Evolutionary conservation across 2,113 vertebrate species (phyloP).

Genomic region (Ivindomyrus marchei): DNA sequence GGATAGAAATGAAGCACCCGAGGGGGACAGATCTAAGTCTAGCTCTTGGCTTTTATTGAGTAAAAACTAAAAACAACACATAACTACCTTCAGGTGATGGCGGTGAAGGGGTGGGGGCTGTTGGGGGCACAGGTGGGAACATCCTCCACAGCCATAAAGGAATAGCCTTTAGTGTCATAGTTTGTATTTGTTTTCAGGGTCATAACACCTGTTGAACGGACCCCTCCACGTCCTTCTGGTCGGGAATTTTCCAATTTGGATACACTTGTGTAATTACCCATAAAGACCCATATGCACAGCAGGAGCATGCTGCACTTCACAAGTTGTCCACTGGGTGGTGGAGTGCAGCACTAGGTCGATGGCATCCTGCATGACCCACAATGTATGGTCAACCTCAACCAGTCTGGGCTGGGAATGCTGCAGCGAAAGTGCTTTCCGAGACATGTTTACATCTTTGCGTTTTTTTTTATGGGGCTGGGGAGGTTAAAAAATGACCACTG

Average conservation of each 20-base stretch:
- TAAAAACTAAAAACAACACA: conserved; percentile 3
- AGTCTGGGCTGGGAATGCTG: not conserved
- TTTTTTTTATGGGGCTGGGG: not conserved
- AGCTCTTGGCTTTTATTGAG: not conserved
- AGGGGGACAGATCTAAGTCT: not conserved
- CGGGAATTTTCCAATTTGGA: not conserved
- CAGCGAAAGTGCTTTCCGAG: not conserved
- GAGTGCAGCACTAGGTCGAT: not conserved
- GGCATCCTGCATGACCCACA: not conserved
- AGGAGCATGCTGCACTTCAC: not conserved
- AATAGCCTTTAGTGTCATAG: not conserved
- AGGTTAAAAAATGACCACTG: not conserved
- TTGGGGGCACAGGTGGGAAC: not conserved
- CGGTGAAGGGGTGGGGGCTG: not conserved
- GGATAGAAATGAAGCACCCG: not conserved
- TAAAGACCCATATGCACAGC: not conserved
- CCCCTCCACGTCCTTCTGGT: not conserved
- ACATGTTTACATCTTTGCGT: not conserved
- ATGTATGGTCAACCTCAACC: not conserved
- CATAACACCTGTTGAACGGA: not conserved
- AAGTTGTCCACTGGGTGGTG: conserved; percentile 4
- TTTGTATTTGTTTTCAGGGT: not conserved
- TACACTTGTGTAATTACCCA: not conserved
- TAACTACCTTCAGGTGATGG: not conserved
- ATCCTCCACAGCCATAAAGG: not conserved